These are phyloP conservation scores for Molanna angustata DNA, from an alignment of 2,888 invertebrate species.

Conservation along the genomic window DNA sequence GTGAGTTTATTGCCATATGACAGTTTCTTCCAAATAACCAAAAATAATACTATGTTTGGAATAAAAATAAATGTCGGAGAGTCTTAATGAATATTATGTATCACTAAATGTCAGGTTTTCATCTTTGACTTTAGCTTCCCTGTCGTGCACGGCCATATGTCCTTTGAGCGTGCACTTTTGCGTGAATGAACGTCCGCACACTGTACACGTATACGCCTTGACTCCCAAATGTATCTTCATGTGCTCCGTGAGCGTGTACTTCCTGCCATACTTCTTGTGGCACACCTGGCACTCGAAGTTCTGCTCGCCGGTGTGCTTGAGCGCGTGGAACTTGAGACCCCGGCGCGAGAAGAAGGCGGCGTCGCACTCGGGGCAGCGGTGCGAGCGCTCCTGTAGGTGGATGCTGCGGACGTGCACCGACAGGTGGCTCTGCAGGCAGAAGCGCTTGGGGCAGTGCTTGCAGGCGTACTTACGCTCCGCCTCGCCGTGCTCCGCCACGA, in stretches of 20 bases:
- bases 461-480: conserved; percentile 21
- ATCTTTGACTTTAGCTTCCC: too few species aligned
- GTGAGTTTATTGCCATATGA: too few species aligned
- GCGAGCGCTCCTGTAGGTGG: conserved; percentile 19
- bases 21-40: too few species aligned
- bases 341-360: conserved; percentile 12
- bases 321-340: conserved; percentile 21
- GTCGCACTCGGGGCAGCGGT: conserved; percentile 16
- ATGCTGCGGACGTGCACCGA: conserved; percentile 14
- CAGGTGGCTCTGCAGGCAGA: conserved; percentile 11
- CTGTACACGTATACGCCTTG: conserved; percentile 11
- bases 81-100: too few species aligned
- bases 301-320: conserved; percentile 20
- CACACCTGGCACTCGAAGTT: conserved; percentile 21
- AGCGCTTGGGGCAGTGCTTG: conserved; percentile 22
- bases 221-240: conserved; percentile 24
- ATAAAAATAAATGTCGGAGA: too few species aligned
- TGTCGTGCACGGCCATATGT: conserved; percentile 21
- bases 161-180: conserved; percentile 25
- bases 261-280: conserved; percentile 19
- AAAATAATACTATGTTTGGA: too few species aligned
- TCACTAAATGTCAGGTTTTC: too few species aligned
- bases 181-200: conserved; percentile 22
- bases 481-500: conserved; percentile 37
- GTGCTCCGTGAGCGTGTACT: conserved; percentile 21